Evolutionary conservation across 2,888 invertebrate species (phyloP), one percentile per base, ranked within the genome.

Genomic region (Heteromurus nitidus): DNA sequence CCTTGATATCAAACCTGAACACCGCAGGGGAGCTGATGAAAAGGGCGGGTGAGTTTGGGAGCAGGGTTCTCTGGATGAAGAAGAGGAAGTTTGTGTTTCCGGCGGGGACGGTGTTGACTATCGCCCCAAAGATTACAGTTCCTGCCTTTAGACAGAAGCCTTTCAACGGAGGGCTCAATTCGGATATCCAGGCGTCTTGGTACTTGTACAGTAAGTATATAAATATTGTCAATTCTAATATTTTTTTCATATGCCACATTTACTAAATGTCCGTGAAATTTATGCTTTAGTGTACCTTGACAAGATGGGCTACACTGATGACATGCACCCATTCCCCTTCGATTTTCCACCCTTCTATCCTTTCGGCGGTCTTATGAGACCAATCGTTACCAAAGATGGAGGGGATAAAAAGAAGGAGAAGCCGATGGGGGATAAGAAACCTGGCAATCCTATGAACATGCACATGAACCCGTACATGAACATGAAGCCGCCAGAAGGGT

Each of bases 291-390:
- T 86, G 73, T 76, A 79, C 50, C 82, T 81, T 47, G 86, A 87
- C 67, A 84, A 86, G 53, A n/a, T 87, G 67, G 85, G 85, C 42
- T 82, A 77, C 62, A 87, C 86, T 1, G 67, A 81, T 18, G 84
- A 82, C 13, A 64, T 79, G 16, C 85, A 87, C 58, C 82, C 84
- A 1, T 86, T 84, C 77, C 86, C 86, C 5, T 77, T 81, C 36
- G 73, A 74, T 26, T 44, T 74, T 24, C 84, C 84, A n/a, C 84
- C 85, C 13, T 86, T 86, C 50, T 86, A 82, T 55, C 86, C 86
- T 1, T 86, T 86, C 42, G 84, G 83, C 9, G 50, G 75, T 20
- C 28, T 84, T 0, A 82, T 81, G 77, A 26, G 73, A 58, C 75
- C 81, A 24, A 74, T 80, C n/a, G 74, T 68, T 16, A 20, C 65